Conservation (phyloP, 2,797 vertebrate genomes). For the Alauda arvensis region DNA sequence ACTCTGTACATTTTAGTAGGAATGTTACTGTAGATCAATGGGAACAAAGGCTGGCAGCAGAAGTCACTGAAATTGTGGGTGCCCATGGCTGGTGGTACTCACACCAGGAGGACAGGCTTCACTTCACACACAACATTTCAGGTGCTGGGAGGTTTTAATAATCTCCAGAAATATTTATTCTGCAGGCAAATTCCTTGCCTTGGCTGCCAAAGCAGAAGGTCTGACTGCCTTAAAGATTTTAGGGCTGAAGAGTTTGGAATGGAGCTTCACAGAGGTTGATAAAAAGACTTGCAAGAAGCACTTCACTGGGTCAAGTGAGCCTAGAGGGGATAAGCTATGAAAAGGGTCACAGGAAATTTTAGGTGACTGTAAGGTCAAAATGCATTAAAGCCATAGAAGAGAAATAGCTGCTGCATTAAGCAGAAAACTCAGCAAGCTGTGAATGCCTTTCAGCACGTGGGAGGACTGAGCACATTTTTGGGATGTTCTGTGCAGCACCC, state of each 20-base stretch:
- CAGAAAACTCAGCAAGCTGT: background rate
- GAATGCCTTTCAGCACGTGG: background rate
- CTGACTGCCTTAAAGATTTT: background rate
- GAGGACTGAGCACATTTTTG: background rate
- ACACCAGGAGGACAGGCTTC: background rate
- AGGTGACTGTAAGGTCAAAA: slow-evolving; percentile 20
- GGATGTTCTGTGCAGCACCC: background rate
- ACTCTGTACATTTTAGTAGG: background rate
- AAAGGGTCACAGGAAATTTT: slow-evolving; percentile 11
- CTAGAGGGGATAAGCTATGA: background rate
- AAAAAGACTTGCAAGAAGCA: background rate
- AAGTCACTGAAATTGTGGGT: background rate
- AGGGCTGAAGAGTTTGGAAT: background rate
- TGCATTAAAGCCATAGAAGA: slow-evolving; percentile 9
- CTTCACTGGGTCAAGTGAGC: slow-evolving; percentile 3
- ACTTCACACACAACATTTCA: background rate
- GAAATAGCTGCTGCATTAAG: background rate
- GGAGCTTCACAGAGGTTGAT: background rate
- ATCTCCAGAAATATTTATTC: background rate
- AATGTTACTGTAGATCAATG: background rate
- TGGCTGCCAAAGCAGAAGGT: background rate
- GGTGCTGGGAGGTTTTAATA: background rate
- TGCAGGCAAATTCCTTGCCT: background rate
- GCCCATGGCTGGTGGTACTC: background rate
- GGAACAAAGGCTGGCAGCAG: background rate